A percentile compares a stretch with the other conserved stretches of the same genome.
Conservation (phyloP, 2,113 vertebrate species). For the Lontra canadensis region DNA sequence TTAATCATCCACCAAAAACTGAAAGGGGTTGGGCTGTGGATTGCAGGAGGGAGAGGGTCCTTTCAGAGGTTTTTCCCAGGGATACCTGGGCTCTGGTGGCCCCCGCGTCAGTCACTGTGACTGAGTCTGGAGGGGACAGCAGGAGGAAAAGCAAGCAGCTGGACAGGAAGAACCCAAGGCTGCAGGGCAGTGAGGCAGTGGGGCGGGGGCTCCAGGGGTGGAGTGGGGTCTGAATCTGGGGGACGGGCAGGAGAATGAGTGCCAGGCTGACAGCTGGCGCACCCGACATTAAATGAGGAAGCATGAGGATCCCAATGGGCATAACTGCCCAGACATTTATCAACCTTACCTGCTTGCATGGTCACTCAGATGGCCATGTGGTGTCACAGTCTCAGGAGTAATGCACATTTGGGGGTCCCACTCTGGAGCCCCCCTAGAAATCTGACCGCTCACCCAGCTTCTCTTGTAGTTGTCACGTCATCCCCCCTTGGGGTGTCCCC, state of each 20-base stretch:
- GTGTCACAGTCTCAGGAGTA: background rate
- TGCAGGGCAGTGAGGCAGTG: background rate
- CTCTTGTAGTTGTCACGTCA: background rate
- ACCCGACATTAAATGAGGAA: background rate
- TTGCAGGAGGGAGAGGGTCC: background rate
- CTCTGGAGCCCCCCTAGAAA: background rate
- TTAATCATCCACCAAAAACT: constrained; percentile 16
- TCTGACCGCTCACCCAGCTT: background rate
- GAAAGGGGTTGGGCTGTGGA: background rate
- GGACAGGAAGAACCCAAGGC: background rate
- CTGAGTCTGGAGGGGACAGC: background rate
- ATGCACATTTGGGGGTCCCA: background rate
- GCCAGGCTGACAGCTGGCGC: background rate
- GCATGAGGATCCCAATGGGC: background rate
- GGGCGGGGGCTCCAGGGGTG: background rate
- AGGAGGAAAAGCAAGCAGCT: background rate
- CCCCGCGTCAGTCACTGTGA: background rate
- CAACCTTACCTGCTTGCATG: background rate
- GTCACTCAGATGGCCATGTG: background rate
- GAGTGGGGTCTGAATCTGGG: background rate
- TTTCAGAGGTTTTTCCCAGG: background rate
- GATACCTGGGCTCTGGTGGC: background rate
- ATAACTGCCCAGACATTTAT: background rate
- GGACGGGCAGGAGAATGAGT: background rate
- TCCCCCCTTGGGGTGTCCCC: background rate